These are phyloP conservation scores for Steinernema scapterisci DNA, from an alignment of 2,888 invertebrate genomes.

Conservation along the genomic window DNA sequence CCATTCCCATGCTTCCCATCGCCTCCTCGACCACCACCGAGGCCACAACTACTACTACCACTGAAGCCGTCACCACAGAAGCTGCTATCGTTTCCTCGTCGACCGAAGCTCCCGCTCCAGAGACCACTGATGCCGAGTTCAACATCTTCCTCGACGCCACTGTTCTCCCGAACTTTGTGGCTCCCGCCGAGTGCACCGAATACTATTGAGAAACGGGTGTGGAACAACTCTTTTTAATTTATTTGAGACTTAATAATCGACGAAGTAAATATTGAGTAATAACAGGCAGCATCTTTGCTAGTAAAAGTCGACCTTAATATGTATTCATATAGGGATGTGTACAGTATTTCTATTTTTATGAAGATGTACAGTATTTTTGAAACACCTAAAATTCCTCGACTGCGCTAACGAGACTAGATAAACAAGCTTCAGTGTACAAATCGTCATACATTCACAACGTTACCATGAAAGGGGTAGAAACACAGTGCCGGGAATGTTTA, in stretches of 20 bases:
- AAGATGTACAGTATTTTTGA: too few relatives aligned
- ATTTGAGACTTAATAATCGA: slow-evolving; percentile 5
- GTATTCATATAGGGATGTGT: too few relatives aligned
- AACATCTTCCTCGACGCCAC: slow-evolving; percentile 22
- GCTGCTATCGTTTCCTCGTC: not conserved
- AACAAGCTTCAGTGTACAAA: too few relatives aligned
- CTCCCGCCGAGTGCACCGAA: slow-evolving; percentile 13
- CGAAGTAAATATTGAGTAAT: not conserved
- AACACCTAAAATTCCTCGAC: too few relatives aligned
- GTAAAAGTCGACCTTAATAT: too few relatives aligned
- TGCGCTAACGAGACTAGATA: too few relatives aligned
- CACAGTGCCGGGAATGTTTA: too few relatives aligned
- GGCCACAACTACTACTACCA: not conserved
- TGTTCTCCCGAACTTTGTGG: slow-evolving; percentile 15
- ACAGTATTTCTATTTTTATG: too few relatives aligned
- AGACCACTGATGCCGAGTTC: slow-evolving; percentile 25
- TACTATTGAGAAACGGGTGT: slow-evolving; percentile 6
- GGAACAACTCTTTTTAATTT: not conserved
- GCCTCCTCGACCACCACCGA: not conserved
- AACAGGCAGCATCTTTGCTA: too few relatives aligned
- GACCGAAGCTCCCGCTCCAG: not conserved
- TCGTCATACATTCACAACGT: too few relatives aligned
- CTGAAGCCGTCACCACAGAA: not conserved
- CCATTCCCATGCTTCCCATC: not conserved
- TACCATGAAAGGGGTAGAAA: too few relatives aligned